phyloP scores from a whole-genome alignment of 2,113 vertebrate genomes.

The Fregetta grallaria region DNA sequence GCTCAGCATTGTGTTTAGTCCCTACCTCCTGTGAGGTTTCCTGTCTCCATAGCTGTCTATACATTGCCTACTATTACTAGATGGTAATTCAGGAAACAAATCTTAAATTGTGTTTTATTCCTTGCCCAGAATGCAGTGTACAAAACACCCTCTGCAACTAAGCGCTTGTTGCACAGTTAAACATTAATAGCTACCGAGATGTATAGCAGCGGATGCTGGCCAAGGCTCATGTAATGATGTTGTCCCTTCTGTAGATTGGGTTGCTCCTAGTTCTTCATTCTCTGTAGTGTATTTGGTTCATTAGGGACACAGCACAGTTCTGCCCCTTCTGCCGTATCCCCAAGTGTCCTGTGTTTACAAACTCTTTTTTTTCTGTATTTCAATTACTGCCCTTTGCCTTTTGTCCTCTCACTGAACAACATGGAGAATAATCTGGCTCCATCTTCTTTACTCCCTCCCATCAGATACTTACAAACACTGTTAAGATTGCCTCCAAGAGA shows the following conservation, averaged over 20 bases:
- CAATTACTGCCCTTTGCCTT: background rate
- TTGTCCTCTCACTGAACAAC: background rate
- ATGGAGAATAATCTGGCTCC: background rate
- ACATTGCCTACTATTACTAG: background rate
- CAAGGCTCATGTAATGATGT: background rate
- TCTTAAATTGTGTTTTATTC: background rate
- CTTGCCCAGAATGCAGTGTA: background rate
- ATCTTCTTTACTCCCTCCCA: background rate
- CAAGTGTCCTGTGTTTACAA: background rate
- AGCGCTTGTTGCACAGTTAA: background rate
- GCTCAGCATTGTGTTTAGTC: background rate
- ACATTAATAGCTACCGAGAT: background rate
- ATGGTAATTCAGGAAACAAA: background rate
- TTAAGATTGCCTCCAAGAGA: background rate
- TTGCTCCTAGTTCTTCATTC: background rate
- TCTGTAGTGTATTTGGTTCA: background rate
- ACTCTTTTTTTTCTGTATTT: background rate
- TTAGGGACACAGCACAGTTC: background rate
- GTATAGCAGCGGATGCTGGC: background rate
- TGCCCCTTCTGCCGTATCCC: background rate
- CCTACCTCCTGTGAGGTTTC: background rate
- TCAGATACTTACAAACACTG: accelerated
- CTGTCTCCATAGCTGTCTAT: background rate
- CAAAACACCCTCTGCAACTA: background rate
- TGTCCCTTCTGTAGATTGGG: background rate